phyloP scores from a whole-genome alignment of 2,888 invertebrate species.

The Cephus rjabovi region DNA sequence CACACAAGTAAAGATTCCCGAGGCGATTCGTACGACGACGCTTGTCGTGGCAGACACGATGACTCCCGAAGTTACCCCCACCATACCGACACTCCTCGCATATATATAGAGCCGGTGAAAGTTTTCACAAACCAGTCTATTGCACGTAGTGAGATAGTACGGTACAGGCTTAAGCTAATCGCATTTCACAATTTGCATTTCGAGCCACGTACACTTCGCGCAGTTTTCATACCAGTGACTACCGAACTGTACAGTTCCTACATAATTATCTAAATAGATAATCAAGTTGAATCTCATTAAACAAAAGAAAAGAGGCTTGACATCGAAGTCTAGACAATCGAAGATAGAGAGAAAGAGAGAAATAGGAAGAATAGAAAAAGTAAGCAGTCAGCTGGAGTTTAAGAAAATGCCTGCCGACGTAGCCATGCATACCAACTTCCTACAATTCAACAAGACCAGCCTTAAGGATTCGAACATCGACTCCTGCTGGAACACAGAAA shows the following conservation, averaged over 20 bases:
- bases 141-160: constrained; percentile 18
- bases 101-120: constrained; percentile 23
- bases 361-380: background rate
- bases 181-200: constrained; percentile 1
- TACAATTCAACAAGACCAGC: constrained; percentile 54
- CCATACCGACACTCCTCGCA: background rate
- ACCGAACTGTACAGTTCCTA: background rate
- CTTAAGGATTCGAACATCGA: constrained; percentile 55
- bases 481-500: constrained; percentile 71
- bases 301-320: background rate
- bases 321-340: background rate
- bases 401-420: constrained; percentile 65
- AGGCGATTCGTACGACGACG: constrained; percentile 19
- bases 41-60: constrained; percentile 23
- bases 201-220: background rate
- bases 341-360: background rate
- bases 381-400: background rate
- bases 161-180: background rate
- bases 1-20: background rate
- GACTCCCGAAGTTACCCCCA: constrained; percentile 20
- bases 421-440: constrained; percentile 58
- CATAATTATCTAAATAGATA: background rate
- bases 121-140: constrained; percentile 17
- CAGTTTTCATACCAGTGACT: background rate
- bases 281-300: constrained; percentile 4